Evolutionary conservation across 1,140 invertebrate genomes (phyloP).

Genomic region (Anoplolepis gracilipes): DNA sequence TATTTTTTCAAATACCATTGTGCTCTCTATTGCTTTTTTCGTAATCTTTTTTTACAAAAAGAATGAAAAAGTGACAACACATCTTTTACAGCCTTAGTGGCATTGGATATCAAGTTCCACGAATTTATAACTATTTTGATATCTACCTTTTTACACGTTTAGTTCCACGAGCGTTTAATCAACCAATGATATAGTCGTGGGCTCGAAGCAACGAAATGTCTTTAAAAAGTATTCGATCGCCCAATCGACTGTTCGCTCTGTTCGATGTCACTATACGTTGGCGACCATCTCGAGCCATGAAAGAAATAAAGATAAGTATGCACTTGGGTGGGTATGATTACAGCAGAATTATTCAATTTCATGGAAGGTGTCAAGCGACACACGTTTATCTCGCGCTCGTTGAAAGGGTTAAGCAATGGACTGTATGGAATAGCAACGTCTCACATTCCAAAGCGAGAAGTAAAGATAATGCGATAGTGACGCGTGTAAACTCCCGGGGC

Average conservation of each 20-base stretch:
- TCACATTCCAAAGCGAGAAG: conserved; percentile 74
- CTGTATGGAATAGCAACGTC: conserved; percentile 55
- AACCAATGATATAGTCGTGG: conserved; percentile 43
- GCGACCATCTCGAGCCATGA: conserved; percentile 29
- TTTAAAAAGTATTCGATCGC: conserved; percentile 51
- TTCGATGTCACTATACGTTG: conserved; percentile 15
- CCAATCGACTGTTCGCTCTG: conserved; percentile 13
- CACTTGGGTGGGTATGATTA: conserved; percentile 50
- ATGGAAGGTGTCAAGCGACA: conserved; percentile 74
- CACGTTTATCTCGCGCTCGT: conserved; percentile 75
- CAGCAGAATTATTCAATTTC: conserved; percentile 74
- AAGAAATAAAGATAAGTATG: conserved; percentile 62
- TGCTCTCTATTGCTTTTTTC: neutral
- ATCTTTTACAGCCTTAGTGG: conserved; percentile 42
- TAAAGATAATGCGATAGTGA: conserved; percentile 75
- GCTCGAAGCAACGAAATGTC: conserved; percentile 40
- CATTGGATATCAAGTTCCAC: conserved; percentile 25
- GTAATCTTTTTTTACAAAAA: neutral
- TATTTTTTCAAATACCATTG: too few species aligned
- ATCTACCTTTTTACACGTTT: conserved; percentile 48
- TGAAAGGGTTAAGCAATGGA: conserved; percentile 76
- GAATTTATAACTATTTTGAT: conserved; percentile 49
- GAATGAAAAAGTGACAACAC: conserved; percentile 16
- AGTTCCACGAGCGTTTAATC: conserved; percentile 47
- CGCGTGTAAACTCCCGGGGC: conserved; percentile 36